Evolutionary conservation across 2,113 vertebrate species (phyloP).

Genomic region (Hippopotamus amphibius): DNA sequence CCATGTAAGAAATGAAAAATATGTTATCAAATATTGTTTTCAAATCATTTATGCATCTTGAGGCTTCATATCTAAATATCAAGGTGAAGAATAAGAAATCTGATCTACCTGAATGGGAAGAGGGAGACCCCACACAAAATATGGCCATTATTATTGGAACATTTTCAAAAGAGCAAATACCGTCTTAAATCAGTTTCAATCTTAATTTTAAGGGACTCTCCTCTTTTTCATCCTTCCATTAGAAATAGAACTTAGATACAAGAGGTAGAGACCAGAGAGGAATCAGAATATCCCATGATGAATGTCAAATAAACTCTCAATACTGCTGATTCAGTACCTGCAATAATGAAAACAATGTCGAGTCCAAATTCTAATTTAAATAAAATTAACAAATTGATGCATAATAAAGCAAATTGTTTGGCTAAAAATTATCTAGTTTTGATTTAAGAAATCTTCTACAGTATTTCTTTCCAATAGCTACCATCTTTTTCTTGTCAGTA

Average conservation of each 20-base stretch:
- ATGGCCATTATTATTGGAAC: background rate
- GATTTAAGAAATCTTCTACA: background rate
- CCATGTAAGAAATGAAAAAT: background rate
- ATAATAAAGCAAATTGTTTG: background rate
- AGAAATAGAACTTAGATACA: background rate
- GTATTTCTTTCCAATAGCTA: background rate
- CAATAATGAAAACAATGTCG: background rate
- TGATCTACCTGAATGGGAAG: no score
- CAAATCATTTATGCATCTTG: background rate
- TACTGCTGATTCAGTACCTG: background rate
- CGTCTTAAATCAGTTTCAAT: background rate
- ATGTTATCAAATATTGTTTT: background rate
- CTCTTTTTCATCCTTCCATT: background rate
- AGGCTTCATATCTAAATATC: background rate
- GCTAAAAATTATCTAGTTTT: background rate
- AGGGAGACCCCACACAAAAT: background rate
- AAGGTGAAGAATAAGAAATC: background rate
- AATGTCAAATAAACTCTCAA: background rate
- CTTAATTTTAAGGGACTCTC: background rate
- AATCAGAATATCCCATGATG: background rate
- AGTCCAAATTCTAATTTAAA: background rate
- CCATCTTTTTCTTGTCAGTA: background rate
- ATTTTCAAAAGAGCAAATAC: constrained; percentile 9
- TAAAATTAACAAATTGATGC: background rate
- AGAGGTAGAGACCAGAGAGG: background rate